Evolutionary conservation across 2,888 invertebrate genomes (phyloP).

Genomic region (Cheilosia pagana): DNA sequence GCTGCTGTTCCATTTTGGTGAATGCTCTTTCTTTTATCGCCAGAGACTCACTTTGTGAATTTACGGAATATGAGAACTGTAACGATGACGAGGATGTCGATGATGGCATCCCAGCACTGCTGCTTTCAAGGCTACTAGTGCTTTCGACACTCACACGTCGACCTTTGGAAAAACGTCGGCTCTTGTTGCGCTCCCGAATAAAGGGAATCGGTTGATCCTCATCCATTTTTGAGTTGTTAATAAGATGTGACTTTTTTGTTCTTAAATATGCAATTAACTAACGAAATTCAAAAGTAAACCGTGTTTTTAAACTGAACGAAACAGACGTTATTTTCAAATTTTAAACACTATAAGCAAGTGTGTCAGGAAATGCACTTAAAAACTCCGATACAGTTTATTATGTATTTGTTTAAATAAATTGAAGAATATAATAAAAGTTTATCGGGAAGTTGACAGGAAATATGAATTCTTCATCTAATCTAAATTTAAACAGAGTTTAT

Average conservation of each 20-base stretch:
- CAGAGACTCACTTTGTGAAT: slow-evolving; percentile 80
- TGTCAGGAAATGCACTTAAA: no score
- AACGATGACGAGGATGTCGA: slow-evolving; percentile 76
- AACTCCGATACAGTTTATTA: not conserved
- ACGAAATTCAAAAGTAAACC: no score
- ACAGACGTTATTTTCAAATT: no score
- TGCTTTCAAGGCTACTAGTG: slow-evolving; percentile 60
- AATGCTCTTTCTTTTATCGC: slow-evolving; percentile 79
- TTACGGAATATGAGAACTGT: slow-evolving; percentile 80
- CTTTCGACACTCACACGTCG: slow-evolving; percentile 73
- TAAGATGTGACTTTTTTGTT: no score
- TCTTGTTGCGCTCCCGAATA: slow-evolving; percentile 63
- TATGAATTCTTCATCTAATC: not conserved
- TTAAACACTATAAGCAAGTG: no score
- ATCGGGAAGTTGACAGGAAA: not conserved
- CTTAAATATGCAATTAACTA: no score
- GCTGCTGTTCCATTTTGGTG: slow-evolving; percentile 78
- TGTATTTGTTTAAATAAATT: not conserved
- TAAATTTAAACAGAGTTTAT: not conserved
- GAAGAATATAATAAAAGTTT: no score
- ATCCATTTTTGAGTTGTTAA: slow-evolving; percentile 39
- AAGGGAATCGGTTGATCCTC: slow-evolving; percentile 65
- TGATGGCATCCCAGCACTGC: slow-evolving; percentile 53
- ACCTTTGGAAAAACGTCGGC: slow-evolving; percentile 69
- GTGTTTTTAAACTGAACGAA: no score